Evolutionary conservation across 2,888 invertebrate genomes (phyloP).

Genomic region (Anthophora plumipes): DNA sequence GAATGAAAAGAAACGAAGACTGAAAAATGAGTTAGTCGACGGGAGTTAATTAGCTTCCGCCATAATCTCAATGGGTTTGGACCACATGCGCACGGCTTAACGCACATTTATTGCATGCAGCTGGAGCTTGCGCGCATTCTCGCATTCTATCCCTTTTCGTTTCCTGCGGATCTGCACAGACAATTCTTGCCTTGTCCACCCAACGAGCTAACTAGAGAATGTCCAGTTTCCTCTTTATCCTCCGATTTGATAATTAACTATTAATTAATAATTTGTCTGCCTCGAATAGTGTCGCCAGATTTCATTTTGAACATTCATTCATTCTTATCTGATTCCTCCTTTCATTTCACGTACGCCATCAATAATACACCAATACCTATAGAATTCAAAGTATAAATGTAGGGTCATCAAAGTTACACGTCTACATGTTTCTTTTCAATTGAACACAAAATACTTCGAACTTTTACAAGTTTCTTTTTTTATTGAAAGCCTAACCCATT

Average conservation of each 20-base stretch:
- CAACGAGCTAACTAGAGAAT: slow-evolving; percentile 55
- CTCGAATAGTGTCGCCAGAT: neutral
- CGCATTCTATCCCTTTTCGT: slow-evolving; percentile 45
- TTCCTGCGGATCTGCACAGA: slow-evolving; percentile 28
- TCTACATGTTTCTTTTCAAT: too few relatives aligned
- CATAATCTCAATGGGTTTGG: slow-evolving; percentile 72
- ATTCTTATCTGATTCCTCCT: neutral
- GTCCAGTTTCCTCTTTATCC: slow-evolving; percentile 67
- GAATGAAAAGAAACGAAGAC: neutral
- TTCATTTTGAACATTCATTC: neutral
- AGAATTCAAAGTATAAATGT: too few relatives aligned
- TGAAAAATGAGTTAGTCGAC: slow-evolving; percentile 24
- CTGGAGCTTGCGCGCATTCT: slow-evolving; percentile 60
- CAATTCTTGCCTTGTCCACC: neutral
- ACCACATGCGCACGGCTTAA: slow-evolving; percentile 68
- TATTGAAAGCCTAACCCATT: too few relatives aligned
- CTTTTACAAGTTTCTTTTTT: too few relatives aligned
- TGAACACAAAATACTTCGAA: too few relatives aligned
- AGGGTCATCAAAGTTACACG: too few relatives aligned
- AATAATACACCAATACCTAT: too few relatives aligned
- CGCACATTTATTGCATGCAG: slow-evolving; percentile 70
- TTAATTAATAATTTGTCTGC: slow-evolving; percentile 66
- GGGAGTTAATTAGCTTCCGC: slow-evolving; percentile 73
- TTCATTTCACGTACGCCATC: too few relatives aligned
- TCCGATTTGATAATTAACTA: slow-evolving; percentile 68